phyloP scores from a whole-genome alignment of 2,113 vertebrate genomes.

The Petrocephalus zakoni region DNA sequence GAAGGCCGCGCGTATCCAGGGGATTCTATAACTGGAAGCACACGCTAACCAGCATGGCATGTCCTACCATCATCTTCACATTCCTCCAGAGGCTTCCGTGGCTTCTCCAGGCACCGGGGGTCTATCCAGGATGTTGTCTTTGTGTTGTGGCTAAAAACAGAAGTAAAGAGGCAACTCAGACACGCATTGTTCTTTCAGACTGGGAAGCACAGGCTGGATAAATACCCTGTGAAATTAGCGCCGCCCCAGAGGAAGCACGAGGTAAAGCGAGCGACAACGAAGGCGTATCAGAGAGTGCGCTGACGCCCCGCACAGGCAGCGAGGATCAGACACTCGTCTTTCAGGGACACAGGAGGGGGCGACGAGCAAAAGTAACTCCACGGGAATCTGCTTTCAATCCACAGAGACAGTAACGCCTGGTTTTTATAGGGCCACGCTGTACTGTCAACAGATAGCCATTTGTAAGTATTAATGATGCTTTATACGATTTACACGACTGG shows the following conservation, averaged over 20 bases:
- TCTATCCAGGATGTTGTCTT: conserved; percentile 99
- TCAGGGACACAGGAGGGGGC: background rate
- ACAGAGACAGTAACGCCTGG: background rate
- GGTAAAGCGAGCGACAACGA: background rate
- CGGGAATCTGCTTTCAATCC: background rate
- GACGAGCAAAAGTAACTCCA: background rate
- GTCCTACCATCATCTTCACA: conserved; percentile 96
- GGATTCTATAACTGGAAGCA: background rate
- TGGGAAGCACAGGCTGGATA: background rate
- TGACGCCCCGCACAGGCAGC: background rate
- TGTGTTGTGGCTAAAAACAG: conserved; percentile 85
- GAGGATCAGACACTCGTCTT: background rate
- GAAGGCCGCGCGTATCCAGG: conserved; percentile 6
- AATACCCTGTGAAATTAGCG: background rate
- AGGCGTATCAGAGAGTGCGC: background rate
- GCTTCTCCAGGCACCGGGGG: conserved; percentile 97
- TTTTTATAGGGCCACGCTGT: background rate
- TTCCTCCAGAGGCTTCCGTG: conserved; percentile 97
- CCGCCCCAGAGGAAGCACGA: background rate
- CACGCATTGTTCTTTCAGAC: conserved; percentile 12
- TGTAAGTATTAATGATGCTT: background rate
- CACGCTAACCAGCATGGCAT: background rate
- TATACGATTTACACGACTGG: background rate
- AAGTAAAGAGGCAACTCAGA: conserved; percentile 24
- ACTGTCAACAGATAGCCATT: background rate